Evolutionary conservation across 1,140 invertebrate genomes (phyloP), one percentile per base, ranked within the genome.

Genomic region (Parapsyche elsis): DNA sequence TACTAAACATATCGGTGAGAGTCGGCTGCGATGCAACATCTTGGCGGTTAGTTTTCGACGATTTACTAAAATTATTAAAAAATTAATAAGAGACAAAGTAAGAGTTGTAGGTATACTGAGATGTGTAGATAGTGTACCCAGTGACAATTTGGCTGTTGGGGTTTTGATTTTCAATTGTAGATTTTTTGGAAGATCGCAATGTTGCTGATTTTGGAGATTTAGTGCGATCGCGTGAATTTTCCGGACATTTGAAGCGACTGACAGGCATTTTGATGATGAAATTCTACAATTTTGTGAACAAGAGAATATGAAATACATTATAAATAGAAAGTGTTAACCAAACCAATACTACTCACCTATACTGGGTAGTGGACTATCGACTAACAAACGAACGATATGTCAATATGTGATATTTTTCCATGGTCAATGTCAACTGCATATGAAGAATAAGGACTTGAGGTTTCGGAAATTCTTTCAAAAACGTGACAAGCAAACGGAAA

Each of bases 1-100:
- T 83, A 19, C 76, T 75, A 59, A 81, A 83, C 77, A 83, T 67
- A 19, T 83, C 81, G 1, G 61, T 57, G 24, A 83, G 30, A 0
- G 76, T 83, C 1, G 71, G 81, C 46, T 83, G 81, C 45, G 23
- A 76, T 44, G 71, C 64, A 21, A 12, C 14, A 26, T 46, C 16
- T 9, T 76, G 16, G 9, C 14, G 30, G 74, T 10, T 46, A 61
- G 14, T 74, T 76, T 30, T 76, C 19, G 45, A 14, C 0, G 74
- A 23, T 76, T 57, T 76, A 9, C 74, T 76, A 7, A 9, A 53
- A 14, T 57, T 76, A 9, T 49, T 76, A 7, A 9, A 53, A 14
- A 1, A 67, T 19, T 67, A 67, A 12, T 4, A 67, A 24, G 21
- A 16, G 10, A 53, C 16, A 12, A n/a, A 53, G 12, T n/a, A 53